These are phyloP conservation scores for Anas bahamensis DNA, from an alignment of 2,797 vertebrate genomes.

Conservation along the genomic window DNA sequence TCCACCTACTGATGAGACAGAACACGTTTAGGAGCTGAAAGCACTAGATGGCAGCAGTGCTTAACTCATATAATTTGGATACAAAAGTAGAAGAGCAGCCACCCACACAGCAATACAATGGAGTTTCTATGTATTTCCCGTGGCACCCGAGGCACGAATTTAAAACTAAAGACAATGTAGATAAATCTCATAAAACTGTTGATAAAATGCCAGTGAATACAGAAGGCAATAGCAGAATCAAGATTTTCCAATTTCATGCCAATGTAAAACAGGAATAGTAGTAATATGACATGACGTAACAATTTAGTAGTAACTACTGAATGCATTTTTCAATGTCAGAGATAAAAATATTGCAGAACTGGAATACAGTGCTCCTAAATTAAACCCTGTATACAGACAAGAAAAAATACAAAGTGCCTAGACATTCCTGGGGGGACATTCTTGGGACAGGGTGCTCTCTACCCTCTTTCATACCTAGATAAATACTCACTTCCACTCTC, in stretches of 20 bases:
- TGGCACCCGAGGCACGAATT: not conserved
- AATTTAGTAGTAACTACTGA: not conserved
- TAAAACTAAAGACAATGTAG: not conserved
- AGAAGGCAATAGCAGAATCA: not conserved
- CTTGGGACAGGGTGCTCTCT: not conserved
- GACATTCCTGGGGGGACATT: not conserved
- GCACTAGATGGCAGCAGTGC: not conserved
- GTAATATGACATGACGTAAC: not conserved
- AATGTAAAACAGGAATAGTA: not conserved
- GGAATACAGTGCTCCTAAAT: not conserved
- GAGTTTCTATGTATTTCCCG: not conserved
- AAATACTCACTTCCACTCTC: not conserved
- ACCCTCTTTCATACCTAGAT: not conserved
- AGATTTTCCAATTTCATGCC: not conserved
- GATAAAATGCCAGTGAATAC: not conserved
- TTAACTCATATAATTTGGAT: not conserved
- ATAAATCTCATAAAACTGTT: not conserved
- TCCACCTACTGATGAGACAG: not conserved
- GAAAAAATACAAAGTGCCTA: not conserved
- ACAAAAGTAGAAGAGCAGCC: not conserved
- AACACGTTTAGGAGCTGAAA: not conserved
- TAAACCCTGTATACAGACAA: not conserved
- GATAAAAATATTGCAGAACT: not conserved
- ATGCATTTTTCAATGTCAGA: not conserved
- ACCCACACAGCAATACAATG: not conserved